Conservation (phyloP, 2,888 invertebrate genomes). For the Branchellion lobata region DNA sequence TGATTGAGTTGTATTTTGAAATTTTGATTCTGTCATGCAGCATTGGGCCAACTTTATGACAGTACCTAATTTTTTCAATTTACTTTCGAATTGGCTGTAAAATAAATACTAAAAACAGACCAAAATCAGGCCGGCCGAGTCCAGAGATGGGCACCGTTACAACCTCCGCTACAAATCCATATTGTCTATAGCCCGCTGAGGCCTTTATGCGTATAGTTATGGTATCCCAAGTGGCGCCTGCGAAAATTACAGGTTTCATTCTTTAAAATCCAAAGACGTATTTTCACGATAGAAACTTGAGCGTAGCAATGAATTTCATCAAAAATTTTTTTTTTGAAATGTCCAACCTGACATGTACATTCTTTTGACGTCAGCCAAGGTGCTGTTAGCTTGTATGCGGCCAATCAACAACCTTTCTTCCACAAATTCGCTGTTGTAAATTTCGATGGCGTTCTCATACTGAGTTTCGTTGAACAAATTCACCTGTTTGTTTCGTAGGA, state of each 20-base stretch:
- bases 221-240: slow-evolving; percentile 51
- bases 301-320: too few relatives aligned
- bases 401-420: slow-evolving; percentile 64
- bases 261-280: too few relatives aligned
- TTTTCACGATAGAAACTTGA: too few relatives aligned
- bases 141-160: slow-evolving; percentile 76
- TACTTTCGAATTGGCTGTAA: too few relatives aligned
- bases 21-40: too few relatives aligned
- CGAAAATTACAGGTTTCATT: too few relatives aligned
- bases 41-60: too few relatives aligned
- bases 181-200: slow-evolving; percentile 83
- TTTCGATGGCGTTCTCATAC: slow-evolving; percentile 74
- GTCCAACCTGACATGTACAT: slow-evolving; percentile 32
- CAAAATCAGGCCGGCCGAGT: slow-evolving; percentile 56
- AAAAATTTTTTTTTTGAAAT: too few relatives aligned
- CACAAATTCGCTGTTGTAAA: slow-evolving; percentile 90
- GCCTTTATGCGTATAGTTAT: slow-evolving; percentile 87
- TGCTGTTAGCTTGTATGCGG: slow-evolving; percentile 55
- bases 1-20: too few relatives aligned
- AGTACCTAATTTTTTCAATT: too few relatives aligned
- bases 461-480: slow-evolving; percentile 60
- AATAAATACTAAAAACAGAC: too few relatives aligned
- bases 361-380: slow-evolving; percentile 51
- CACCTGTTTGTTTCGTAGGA: slow-evolving; percentile 48
- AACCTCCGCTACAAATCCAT: slow-evolving; percentile 96